These are phyloP conservation scores for Erebia epiphron DNA, from an alignment of 2,888 invertebrate species.

Conservation along the genomic window DNA sequence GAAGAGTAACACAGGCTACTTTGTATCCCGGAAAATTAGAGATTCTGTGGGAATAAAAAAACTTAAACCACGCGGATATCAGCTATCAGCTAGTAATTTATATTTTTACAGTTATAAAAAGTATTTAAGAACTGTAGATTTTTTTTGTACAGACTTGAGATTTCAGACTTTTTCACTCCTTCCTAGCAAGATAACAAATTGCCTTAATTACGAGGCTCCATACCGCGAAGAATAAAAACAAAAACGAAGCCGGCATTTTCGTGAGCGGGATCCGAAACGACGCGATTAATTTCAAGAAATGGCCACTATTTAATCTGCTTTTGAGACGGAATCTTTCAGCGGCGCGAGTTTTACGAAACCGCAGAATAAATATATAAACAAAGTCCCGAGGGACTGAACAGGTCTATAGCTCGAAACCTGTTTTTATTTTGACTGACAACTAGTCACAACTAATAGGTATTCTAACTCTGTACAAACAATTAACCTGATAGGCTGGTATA, in stretches of 20 bases:
- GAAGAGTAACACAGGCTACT: too few relatives aligned
- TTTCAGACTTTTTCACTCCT: neutral
- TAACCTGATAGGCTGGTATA: too few relatives aligned
- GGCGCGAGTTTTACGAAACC: slow-evolving; percentile 19
- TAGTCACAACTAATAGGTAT: neutral
- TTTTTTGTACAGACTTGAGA: neutral
- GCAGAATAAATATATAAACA: slow-evolving; percentile 14
- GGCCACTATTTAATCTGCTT: slow-evolving; percentile 27
- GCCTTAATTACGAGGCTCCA: slow-evolving; percentile 5
- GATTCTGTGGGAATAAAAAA: too few relatives aligned
- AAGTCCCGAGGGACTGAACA: neutral
- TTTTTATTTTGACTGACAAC: neutral
- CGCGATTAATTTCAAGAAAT: slow-evolving; percentile 24
- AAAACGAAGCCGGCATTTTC: neutral
- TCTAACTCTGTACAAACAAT: neutral
- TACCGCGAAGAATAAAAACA: slow-evolving; percentile 2
- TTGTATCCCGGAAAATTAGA: too few relatives aligned
- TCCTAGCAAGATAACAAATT: neutral
- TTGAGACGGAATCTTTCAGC: slow-evolving; percentile 8
- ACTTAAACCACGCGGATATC: too few relatives aligned
- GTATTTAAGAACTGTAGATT: too few relatives aligned
- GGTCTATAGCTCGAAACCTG: neutral
- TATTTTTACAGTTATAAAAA: slow-evolving; percentile 5
- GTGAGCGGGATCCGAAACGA: slow-evolving; percentile 2
- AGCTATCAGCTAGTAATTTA: too few relatives aligned